Evolutionary conservation across 2,113 vertebrate species (phyloP).

Genomic region (Euleptes europaea): DNA sequence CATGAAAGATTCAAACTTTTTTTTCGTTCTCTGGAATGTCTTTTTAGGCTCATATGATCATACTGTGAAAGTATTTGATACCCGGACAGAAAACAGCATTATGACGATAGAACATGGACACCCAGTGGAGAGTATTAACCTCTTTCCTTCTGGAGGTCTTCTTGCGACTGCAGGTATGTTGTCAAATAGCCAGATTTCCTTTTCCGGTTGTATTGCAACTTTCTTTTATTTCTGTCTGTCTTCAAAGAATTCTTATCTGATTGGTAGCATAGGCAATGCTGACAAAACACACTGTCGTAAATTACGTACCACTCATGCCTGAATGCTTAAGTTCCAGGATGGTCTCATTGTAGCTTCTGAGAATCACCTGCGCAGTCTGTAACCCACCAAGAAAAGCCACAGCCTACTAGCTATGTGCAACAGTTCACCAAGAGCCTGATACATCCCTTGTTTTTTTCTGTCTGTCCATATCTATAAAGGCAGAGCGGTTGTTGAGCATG

Average conservation of each 20-base stretch:
- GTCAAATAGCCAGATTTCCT: fast-evolving
- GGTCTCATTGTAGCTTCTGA: neutral
- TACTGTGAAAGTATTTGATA: conserved; percentile 92
- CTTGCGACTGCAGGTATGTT: conserved; percentile 91
- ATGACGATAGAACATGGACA: conserved; percentile 93
- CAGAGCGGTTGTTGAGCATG: neutral
- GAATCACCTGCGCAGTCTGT: neutral
- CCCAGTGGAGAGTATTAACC: conserved; percentile 94
- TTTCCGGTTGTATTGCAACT: neutral
- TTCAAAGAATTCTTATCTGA: neutral
- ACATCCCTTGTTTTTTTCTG: too few species aligned
- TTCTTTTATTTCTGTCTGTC: neutral
- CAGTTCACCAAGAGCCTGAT: neutral
- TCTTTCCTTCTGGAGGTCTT: conserved; percentile 93
- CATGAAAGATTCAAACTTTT: neutral
- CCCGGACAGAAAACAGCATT: conserved; percentile 82
- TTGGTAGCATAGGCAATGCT: neutral
- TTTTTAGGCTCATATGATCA: conserved; percentile 96
- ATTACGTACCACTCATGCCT: neutral
- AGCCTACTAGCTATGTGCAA: neutral
- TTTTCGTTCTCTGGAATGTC: neutral
- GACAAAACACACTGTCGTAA: neutral
- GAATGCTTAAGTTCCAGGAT: neutral
- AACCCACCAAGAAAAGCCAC: neutral
- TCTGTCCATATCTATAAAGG: neutral